Evolutionary conservation across 64 coral and sea anemone species (phyloP).

Genomic region (Actinia tenebrosa): DNA sequence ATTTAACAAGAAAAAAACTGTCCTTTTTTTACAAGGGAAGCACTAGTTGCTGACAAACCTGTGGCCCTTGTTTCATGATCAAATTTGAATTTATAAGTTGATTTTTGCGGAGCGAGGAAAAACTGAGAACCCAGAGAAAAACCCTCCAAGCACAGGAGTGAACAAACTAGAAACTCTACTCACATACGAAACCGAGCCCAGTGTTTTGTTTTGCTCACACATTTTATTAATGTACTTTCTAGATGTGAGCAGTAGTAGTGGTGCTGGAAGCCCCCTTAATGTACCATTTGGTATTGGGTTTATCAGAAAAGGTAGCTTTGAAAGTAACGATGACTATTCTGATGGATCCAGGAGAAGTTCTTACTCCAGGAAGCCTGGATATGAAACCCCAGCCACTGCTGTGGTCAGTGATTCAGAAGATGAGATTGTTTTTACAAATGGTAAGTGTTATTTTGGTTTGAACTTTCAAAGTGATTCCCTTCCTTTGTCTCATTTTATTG

Average conservation of each 20-base stretch:
- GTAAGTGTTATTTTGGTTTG: neutral
- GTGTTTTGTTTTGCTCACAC: neutral
- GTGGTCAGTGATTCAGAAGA: constrained; percentile 79
- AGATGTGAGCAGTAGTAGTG: constrained; percentile 7
- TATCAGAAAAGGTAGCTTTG: neutral
- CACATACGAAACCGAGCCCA: too few species aligned
- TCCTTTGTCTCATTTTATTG: neutral
- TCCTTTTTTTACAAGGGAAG: too few species aligned
- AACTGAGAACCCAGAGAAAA: too few species aligned
- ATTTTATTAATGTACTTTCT: neutral
- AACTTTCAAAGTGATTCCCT: too few species aligned
- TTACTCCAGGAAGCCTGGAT: constrained; percentile 46
- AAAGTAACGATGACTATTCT: neutral
- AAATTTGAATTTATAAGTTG: too few species aligned
- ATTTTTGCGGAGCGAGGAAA: too few species aligned
- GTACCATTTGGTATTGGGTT: neutral
- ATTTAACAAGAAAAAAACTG: too few species aligned
- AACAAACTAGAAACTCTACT: too few species aligned
- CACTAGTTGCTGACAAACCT: too few species aligned
- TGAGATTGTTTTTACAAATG: constrained; percentile 70
- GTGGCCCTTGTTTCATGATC: too few species aligned
- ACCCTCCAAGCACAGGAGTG: too few species aligned
- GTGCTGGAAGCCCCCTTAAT: neutral
- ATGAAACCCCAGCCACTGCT: constrained; percentile 75
- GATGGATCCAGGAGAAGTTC: constrained; percentile 18